These are phyloP conservation scores for Sceliomorpha sp. DNA, from an alignment of 2,888 invertebrate genomes.

Conservation along the genomic window DNA sequence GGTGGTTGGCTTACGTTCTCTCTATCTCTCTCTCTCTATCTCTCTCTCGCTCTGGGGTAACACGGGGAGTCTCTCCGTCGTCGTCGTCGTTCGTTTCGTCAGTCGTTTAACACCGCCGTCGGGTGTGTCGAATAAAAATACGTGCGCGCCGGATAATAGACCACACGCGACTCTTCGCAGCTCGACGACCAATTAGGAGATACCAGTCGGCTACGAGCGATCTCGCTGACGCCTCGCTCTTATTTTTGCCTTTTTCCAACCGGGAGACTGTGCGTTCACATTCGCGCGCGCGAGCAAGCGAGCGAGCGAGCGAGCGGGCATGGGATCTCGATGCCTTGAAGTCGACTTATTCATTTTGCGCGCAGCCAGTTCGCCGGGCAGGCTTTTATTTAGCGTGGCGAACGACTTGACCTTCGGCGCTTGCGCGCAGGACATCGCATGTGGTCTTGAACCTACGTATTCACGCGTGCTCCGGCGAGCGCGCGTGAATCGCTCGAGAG, in stretches of 20 bases:
- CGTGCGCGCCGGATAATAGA: slow-evolving; percentile 67
- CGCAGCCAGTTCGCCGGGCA: slow-evolving; percentile 19
- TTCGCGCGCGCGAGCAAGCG: slow-evolving; percentile 16
- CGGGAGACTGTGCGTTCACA: no score
- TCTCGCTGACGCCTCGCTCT: slow-evolving; percentile 40
- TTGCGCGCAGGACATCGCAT: slow-evolving; percentile 52
- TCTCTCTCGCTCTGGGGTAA: no score
- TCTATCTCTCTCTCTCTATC: background rate
- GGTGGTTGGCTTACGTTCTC: slow-evolving; percentile 18
- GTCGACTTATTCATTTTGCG: slow-evolving; percentile 11
- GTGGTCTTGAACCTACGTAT: slow-evolving; percentile 50
- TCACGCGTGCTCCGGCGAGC: slow-evolving; percentile 46
- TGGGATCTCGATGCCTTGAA: no score
- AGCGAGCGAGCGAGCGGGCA: no score
- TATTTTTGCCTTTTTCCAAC: slow-evolving; percentile 49
- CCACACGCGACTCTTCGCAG: slow-evolving; percentile 72
- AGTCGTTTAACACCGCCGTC: slow-evolving; percentile 76
- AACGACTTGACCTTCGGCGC: slow-evolving; percentile 50
- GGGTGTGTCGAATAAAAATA: slow-evolving; percentile 76
- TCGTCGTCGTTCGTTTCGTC: slow-evolving; percentile 74
- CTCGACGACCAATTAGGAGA: slow-evolving; percentile 68
- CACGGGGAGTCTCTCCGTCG: no score
- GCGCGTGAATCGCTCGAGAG: slow-evolving; percentile 42
- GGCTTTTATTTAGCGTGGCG: slow-evolving; percentile 57
- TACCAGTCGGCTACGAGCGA: slow-evolving; percentile 51